Conservation (phyloP, 35 echinoderm and acorn worm species). For the Eucidaris tribuloides region DNA sequence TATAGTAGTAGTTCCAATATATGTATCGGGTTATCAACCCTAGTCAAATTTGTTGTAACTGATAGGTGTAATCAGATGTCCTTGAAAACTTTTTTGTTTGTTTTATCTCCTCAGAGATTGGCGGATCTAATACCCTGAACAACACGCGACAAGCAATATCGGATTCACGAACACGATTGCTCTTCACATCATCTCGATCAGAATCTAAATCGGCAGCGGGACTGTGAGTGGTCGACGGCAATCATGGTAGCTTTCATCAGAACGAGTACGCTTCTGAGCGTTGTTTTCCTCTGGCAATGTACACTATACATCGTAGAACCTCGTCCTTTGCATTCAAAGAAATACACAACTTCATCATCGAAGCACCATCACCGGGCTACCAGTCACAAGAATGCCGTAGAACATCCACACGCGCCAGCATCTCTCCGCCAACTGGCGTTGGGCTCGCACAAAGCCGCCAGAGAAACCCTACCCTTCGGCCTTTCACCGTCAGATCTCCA, state of each 20-base stretch:
- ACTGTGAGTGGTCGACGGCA: no score
- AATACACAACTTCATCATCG: constrained; percentile 3
- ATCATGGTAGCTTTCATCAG: background rate
- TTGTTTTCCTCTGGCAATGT: constrained; percentile 3
- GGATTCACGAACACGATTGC: no score
- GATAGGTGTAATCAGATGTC: no score
- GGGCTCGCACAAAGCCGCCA: constrained; percentile 1
- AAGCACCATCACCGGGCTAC: background rate
- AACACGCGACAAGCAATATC: no score
- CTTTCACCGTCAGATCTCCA: background rate
- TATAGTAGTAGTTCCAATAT: no score
- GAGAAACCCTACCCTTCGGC: background rate
- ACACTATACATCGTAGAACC: background rate
- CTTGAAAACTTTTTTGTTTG: no score
- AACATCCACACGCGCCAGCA: background rate
- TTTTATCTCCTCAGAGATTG: no score
- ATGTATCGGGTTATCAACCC: no score
- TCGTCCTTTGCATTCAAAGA: background rate
- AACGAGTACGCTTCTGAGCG: background rate
- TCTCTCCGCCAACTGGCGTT: background rate
- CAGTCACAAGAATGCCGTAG: background rate
- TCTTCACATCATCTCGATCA: no score
- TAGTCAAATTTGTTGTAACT: no score
- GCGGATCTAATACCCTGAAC: no score
- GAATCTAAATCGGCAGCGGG: no score